phyloP scores from a whole-genome alignment of 2,888 invertebrate genomes.

The Molorchus minor region DNA sequence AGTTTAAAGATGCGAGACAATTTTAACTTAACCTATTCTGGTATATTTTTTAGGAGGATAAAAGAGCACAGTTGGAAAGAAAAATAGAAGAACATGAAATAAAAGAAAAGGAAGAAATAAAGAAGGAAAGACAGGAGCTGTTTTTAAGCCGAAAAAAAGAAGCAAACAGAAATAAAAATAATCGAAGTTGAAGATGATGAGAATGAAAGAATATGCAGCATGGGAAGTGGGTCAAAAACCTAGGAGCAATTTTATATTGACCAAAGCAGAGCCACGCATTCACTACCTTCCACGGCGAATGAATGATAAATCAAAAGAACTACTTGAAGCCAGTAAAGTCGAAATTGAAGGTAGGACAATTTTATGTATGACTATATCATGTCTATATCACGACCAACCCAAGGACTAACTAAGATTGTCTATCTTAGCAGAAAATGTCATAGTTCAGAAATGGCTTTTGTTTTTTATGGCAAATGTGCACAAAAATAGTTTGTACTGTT shows the following conservation, averaged over 20 bases:
- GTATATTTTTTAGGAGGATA: constrained; percentile 76
- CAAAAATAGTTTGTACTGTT: not conserved
- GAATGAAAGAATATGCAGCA: constrained; percentile 86
- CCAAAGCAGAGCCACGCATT: constrained; percentile 85
- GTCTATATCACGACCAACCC: not conserved
- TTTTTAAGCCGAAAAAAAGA: constrained; percentile 86
- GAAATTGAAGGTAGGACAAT: constrained; percentile 68
- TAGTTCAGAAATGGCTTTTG: not conserved
- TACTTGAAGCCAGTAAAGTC: constrained; percentile 71
- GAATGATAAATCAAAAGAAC: constrained; percentile 73
- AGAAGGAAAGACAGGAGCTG: constrained; percentile 82
- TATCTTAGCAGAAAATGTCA: not conserved
- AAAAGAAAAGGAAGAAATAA: constrained; percentile 85
- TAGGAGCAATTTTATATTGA: constrained; percentile 84
- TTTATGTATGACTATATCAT: not conserved
- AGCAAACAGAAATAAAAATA: constrained; percentile 87
- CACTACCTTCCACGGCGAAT: constrained; percentile 88
- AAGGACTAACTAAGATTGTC: not conserved
- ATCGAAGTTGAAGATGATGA: constrained; percentile 90
- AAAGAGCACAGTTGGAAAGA: constrained; percentile 86
- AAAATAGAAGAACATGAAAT: constrained; percentile 93
- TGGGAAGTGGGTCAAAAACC: constrained; percentile 86
- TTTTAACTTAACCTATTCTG: too few relatives aligned
- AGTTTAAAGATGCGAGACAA: too few relatives aligned
- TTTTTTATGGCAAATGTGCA: not conserved